Percentiles rank a stretch among this genome's conserved stretches.
Evolutionary conservation across 2,797 vertebrate species (phyloP).

Genomic region (Anguilla pacifica): DNA sequence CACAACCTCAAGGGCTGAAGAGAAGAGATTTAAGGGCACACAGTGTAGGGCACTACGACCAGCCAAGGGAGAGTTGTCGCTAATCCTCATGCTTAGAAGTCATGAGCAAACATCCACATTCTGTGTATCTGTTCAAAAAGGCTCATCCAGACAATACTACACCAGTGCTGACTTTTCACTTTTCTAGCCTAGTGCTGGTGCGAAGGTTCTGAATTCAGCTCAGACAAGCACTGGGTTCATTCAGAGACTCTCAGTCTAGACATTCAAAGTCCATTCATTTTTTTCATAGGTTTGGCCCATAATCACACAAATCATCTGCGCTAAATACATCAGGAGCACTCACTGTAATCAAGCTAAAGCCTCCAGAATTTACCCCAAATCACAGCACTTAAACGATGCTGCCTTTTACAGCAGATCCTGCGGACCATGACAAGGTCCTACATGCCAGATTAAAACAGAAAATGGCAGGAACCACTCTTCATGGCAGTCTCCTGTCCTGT

Average conservation of each 20-base stretch:
- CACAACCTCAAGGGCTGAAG: background rate
- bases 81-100: constrained; percentile 32
- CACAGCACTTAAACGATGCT: background rate
- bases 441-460: constrained; percentile 15
- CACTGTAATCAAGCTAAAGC: constrained; percentile 15
- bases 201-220: background rate
- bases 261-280: constrained; percentile 24
- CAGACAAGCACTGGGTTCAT: constrained; percentile 12
- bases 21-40: background rate
- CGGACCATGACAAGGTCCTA: background rate
- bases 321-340: constrained; percentile 1
- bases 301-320: background rate
- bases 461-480: constrained; percentile 5
- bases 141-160: constrained; percentile 46
- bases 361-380: constrained; percentile 4
- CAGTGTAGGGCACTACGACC: background rate
- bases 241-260: constrained; percentile 25
- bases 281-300: constrained; percentile 26
- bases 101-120: constrained; percentile 58
- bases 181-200: background rate
- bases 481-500: constrained; percentile 20
- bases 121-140: constrained; percentile 45
- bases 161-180: background rate
- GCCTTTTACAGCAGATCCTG: constrained; percentile 18
- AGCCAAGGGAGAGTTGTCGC: constrained; percentile 31